Conservation (phyloP, 2,888 invertebrate species). For the Agrotis ipsilon region DNA sequence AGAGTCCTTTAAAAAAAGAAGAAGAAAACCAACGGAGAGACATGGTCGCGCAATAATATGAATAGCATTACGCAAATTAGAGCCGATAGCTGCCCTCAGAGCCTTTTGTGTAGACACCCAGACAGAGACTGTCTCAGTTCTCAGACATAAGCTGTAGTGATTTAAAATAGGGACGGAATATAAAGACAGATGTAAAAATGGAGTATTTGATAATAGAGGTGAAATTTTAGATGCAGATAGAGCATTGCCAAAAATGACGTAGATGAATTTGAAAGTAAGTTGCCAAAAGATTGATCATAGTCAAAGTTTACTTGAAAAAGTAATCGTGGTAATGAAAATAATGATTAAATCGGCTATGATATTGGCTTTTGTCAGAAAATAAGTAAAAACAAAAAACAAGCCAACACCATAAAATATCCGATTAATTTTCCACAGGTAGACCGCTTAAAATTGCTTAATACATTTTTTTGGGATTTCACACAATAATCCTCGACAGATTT, state of each 20-base stretch:
- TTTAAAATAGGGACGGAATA: slow-evolving; percentile 50
- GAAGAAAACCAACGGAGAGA: slow-evolving; percentile 41
- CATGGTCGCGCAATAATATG: slow-evolving; percentile 67
- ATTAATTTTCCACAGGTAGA: slow-evolving; percentile 32
- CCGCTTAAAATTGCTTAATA: slow-evolving; percentile 32
- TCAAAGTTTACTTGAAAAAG: background rate
- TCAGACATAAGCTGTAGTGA: slow-evolving; percentile 59
- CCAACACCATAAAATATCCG: slow-evolving; percentile 24
- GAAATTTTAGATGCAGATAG: background rate
- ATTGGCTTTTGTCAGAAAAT: background rate
- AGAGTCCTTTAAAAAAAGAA: slow-evolving; percentile 38
- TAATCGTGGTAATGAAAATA: background rate
- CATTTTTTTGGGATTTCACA: slow-evolving; percentile 36
- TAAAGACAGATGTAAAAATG: slow-evolving; percentile 28
- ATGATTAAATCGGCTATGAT: slow-evolving; percentile 8
- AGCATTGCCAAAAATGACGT: background rate
- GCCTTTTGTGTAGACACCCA: slow-evolving; percentile 62
- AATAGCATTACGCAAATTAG: slow-evolving; percentile 81
- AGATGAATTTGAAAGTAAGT: background rate
- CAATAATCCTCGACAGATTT: slow-evolving; percentile 45
- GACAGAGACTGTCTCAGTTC: slow-evolving; percentile 54
- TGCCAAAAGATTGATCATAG: background rate
- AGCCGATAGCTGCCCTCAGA: slow-evolving; percentile 64
- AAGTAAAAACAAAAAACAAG: slow-evolving; percentile 22
- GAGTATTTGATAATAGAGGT: background rate